These are phyloP conservation scores for Pseudochirops corinnae DNA, from an alignment of 2,797 vertebrate species.

Conservation along the genomic window DNA sequence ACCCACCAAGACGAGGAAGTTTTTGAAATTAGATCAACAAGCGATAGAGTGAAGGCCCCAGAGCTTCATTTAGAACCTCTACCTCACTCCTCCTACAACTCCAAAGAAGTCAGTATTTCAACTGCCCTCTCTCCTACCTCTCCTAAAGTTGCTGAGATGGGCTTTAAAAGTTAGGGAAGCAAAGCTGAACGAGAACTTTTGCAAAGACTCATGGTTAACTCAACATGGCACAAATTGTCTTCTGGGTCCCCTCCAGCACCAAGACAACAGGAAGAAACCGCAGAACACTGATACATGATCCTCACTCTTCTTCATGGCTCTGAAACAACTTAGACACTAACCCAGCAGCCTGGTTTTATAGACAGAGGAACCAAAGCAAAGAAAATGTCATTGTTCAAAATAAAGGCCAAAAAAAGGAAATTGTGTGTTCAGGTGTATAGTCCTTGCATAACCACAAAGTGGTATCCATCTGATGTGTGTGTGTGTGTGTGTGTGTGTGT, in stretches of 20 bases:
- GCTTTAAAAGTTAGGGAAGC: not conserved
- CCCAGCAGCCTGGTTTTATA: not conserved
- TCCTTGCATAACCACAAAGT: not conserved
- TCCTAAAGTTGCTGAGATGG: not conserved
- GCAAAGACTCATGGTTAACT: not conserved
- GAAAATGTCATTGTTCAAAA: not conserved
- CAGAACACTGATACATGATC: not conserved
- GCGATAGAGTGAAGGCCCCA: not conserved
- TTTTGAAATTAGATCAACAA: not conserved
- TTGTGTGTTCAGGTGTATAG: not conserved
- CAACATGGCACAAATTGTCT: not conserved
- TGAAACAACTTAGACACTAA: not conserved
- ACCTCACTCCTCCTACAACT: not conserved
- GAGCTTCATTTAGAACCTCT: not conserved
- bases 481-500: not conserved
- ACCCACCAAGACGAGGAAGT: not conserved
- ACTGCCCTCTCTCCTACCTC: not conserved
- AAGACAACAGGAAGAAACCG: not conserved
- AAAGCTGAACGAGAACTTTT: not conserved
- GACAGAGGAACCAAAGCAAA: not conserved
- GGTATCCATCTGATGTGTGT: not conserved
- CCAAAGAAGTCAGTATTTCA: slow-evolving; percentile 44
- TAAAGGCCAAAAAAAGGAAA: not conserved
- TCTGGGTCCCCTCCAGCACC: not conserved
- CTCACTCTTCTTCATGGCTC: not conserved